Percentiles rank a stretch among this genome's conserved stretches.
phyloP scores from a whole-genome alignment of 1,140 invertebrate species.

The Bombyx mandarina region DNA sequence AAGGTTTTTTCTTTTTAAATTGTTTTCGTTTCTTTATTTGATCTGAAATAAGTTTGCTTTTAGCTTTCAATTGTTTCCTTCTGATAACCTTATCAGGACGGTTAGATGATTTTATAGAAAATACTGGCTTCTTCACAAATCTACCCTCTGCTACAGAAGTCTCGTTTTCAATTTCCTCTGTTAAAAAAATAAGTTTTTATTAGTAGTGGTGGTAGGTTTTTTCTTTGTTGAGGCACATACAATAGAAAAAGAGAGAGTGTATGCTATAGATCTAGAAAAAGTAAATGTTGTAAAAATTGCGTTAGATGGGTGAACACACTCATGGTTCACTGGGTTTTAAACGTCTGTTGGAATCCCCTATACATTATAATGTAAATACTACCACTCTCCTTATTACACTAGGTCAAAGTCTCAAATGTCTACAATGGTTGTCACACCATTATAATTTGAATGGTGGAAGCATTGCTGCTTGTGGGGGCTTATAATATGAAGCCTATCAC shows the following conservation, averaged over 20 bases:
- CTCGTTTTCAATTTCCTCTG: constrained; percentile 22
- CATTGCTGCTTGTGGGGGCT: too few species aligned
- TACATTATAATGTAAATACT: too few species aligned
- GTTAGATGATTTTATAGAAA: constrained; percentile 33
- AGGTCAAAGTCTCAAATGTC: too few species aligned
- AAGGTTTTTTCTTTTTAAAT: constrained; percentile 48
- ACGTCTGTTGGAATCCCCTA: too few species aligned
- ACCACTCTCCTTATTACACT: too few species aligned
- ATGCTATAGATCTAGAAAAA: too few species aligned
- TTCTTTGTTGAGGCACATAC: background rate
- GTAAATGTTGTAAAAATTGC: too few species aligned
- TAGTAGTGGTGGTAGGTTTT: background rate
- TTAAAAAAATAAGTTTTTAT: background rate
- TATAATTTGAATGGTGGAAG: too few species aligned
- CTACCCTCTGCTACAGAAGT: constrained; percentile 12
- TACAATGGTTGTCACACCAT: too few species aligned
- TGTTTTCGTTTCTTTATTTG: constrained; percentile 64
- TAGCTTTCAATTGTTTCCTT: constrained; percentile 63
- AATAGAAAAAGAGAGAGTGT: constrained; percentile 4
- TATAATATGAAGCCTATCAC: too few species aligned
- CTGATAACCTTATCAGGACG: constrained; percentile 57
- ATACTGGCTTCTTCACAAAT: constrained; percentile 16
- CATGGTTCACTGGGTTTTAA: too few species aligned
- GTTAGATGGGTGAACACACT: too few species aligned
- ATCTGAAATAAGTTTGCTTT: constrained; percentile 55